Evolutionary conservation across 2,888 invertebrate species (phyloP).

Genomic region (Hermaeophaga mercurialis): DNA sequence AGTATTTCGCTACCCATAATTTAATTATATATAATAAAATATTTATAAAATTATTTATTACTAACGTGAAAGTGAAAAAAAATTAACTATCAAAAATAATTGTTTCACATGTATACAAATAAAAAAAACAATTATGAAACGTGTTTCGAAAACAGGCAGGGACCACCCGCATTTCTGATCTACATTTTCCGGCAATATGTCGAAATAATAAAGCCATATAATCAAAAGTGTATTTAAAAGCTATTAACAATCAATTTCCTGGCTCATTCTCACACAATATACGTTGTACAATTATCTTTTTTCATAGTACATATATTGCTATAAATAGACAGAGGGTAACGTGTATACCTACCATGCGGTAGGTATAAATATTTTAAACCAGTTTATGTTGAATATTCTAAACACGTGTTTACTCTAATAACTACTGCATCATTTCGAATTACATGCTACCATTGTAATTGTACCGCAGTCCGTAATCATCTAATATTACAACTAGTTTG

Average conservation of each 20-base stretch:
- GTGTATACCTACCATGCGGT: conserved; percentile 5
- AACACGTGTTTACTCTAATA: conserved; percentile 6
- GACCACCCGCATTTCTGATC: too few species aligned
- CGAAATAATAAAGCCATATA: conserved; percentile 2
- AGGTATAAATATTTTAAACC: conserved; percentile 20
- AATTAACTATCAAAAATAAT: too few species aligned
- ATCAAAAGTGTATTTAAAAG: conserved; percentile 14
- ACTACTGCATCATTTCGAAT: neutral
- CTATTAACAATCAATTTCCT: conserved; percentile 19
- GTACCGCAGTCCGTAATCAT: neutral
- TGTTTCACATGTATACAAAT: too few species aligned
- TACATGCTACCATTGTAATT: conserved; percentile 5
- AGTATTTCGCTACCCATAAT: too few species aligned
- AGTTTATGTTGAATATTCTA: conserved; percentile 9
- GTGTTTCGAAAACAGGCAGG: too few species aligned
- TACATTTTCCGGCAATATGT: too few species aligned
- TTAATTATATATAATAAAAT: too few species aligned
- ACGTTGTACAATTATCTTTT: conserved; percentile 12
- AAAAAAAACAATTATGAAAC: too few species aligned
- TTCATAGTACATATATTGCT: conserved; percentile 5
- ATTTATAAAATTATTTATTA: too few species aligned
- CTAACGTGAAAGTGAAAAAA: too few species aligned
- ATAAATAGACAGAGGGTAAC: conserved; percentile 12
- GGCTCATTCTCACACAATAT: conserved; percentile 13
- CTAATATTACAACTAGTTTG: too few species aligned